A percentile compares a stretch with the other conserved stretches of the same genome.
These are phyloP conservation scores for Plemyria rubiginata DNA, from an alignment of 2,888 invertebrate genomes.

Conservation along the genomic window DNA sequence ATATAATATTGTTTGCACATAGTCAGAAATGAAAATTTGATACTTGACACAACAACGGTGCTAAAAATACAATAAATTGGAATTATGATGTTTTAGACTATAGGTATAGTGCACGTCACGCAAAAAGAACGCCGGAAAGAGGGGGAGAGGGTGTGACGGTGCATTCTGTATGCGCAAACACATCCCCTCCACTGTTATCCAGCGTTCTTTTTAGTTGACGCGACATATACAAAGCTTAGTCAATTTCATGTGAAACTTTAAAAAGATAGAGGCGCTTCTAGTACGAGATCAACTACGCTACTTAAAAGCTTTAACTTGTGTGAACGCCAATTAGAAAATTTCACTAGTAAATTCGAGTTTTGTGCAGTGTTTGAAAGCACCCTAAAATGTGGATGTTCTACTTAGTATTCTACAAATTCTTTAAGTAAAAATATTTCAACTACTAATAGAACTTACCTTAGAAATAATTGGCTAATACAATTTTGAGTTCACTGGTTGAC, in stretches of 20 bases:
- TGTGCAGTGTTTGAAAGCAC: conserved; percentile 63
- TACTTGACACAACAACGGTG: too few species aligned
- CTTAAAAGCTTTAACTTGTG: conserved; percentile 59
- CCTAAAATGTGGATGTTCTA: conserved; percentile 43
- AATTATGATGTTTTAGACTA: too few species aligned
- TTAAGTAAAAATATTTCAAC: conserved; percentile 1
- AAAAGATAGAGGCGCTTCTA: conserved; percentile 26
- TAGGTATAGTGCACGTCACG: too few species aligned
- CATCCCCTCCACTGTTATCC: too few species aligned
- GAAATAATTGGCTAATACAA: background rate
- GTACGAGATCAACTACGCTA: conserved; percentile 27
- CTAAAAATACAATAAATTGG: too few species aligned
- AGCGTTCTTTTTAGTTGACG: too few species aligned
- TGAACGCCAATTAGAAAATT: conserved; percentile 66
- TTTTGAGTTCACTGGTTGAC: background rate
- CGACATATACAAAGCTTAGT: too few species aligned
- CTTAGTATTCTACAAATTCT: conserved; percentile 3
- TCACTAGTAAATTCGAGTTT: conserved; percentile 76
- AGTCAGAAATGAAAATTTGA: too few species aligned
- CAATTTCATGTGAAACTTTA: background rate
- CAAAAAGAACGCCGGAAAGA: too few species aligned
- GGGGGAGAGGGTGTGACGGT: too few species aligned
- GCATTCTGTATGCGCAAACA: too few species aligned
- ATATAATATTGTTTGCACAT: too few species aligned
- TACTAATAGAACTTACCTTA: background rate